Evolutionary conservation across 2,113 vertebrate genomes (phyloP).

Genomic region (Echinops telfairi): DNA sequence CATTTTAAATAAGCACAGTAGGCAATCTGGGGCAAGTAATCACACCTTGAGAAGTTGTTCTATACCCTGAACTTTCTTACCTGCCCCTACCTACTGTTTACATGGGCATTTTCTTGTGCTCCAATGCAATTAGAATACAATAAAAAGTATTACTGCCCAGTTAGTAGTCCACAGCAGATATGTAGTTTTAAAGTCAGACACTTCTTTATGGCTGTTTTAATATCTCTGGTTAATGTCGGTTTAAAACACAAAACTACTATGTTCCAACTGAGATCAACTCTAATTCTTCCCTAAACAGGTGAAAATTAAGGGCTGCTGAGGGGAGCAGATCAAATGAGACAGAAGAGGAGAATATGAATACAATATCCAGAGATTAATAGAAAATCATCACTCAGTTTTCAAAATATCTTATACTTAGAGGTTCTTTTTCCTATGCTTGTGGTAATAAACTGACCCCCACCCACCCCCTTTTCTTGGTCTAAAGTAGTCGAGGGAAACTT

Average conservation of each 20-base stretch:
- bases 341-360: not conserved
- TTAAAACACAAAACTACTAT: constrained; percentile 33
- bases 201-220: not conserved
- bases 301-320: not conserved
- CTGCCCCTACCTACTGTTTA: not conserved
- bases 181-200: not conserved
- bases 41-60: not conserved
- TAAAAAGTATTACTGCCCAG: not conserved
- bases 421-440: not conserved
- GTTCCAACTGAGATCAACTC: not conserved
- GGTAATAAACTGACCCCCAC: not conserved
- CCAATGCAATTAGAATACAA: not conserved
- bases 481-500: constrained; percentile 38
- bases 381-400: not conserved
- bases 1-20: not conserved
- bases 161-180: not conserved
- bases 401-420: not conserved
- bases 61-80: not conserved
- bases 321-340: not conserved
- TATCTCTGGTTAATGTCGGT: constrained; percentile 1
- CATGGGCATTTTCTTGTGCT: not conserved
- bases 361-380: not conserved
- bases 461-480: not conserved
- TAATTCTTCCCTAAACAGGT: not conserved
- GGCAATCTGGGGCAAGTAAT: not conserved